These are phyloP conservation scores for Drosophila quadrilineata DNA, from an alignment of 1,140 invertebrate species.

Conservation along the genomic window DNA sequence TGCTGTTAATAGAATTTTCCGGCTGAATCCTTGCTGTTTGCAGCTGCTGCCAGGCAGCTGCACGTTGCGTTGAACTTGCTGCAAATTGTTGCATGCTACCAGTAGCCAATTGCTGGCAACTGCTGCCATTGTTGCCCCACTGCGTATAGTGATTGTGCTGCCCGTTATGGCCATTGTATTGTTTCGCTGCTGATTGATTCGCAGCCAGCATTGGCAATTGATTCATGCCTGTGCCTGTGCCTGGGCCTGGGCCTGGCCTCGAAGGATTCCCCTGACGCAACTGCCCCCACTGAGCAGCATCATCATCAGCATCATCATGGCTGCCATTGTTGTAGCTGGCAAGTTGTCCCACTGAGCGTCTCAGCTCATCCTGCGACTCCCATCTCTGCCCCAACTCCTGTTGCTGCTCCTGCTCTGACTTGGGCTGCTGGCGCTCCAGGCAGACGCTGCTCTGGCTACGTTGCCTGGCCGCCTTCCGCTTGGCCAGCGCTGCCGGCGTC, in stretches of 20 bases:
- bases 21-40: constrained; percentile 55
- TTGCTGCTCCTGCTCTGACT: constrained; percentile 14
- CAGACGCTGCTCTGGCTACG: constrained; percentile 64
- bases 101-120: constrained; percentile 43
- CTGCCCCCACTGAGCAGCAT: constrained; percentile 16
- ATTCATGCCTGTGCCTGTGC: constrained; percentile 50
- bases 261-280: constrained; percentile 1
- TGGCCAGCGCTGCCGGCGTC: constrained; percentile 41
- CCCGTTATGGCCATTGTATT: constrained; percentile 56
- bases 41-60: constrained; percentile 31
- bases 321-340: constrained; percentile 36
- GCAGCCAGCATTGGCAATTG: constrained; percentile 63
- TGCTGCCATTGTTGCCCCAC: constrained; percentile 34
- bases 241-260: too few species aligned
- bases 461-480: constrained; percentile 52
- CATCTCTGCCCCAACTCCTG: neutral
- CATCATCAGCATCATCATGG: constrained; percentile 9
- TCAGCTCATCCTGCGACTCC: constrained; percentile 10
- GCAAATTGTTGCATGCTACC: constrained; percentile 11
- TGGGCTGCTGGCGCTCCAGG: constrained; percentile 36
- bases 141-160: too few species aligned
- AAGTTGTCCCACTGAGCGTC: constrained; percentile 37
- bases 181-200: constrained; percentile 74
- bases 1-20: constrained; percentile 74
- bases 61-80: constrained; percentile 2